phyloP scores from a whole-genome alignment of 2,888 invertebrate genomes.

The Scaptomyza caliginosa region DNA sequence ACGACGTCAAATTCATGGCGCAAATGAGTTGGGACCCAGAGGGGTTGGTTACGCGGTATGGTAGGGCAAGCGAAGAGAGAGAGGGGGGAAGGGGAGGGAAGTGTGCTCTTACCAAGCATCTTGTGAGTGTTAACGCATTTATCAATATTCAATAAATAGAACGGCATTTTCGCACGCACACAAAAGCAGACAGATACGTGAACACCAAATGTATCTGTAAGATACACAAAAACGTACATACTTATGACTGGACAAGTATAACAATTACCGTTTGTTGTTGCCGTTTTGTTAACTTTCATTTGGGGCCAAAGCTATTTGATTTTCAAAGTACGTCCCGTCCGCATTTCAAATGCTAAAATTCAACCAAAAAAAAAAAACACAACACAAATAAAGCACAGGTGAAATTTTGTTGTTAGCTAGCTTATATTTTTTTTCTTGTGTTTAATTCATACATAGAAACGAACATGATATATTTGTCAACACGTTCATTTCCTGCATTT shows the following conservation, averaged over 20 bases:
- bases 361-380: constrained; percentile 1
- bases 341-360: constrained; percentile 59
- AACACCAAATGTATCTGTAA: constrained; percentile 47
- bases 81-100: constrained; percentile 2
- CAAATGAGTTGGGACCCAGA: constrained; percentile 50
- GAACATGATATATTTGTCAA: constrained; percentile 74
- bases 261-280: constrained; percentile 62
- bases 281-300: constrained; percentile 67
- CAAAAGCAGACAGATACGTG: constrained; percentile 32
- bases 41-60: not conserved
- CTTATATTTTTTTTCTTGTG: constrained; percentile 55
- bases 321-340: constrained; percentile 70
- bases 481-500: constrained; percentile 78
- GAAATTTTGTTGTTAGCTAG: constrained; percentile 58
- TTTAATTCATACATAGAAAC: constrained; percentile 70
- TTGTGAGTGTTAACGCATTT: constrained; percentile 59
- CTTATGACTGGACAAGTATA: constrained; percentile 44
- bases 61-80: no score
- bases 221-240: constrained; percentile 18
- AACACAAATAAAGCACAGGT: constrained; percentile 54
- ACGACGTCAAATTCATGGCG: constrained; percentile 73
- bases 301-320: constrained; percentile 68
- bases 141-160: constrained; percentile 70
- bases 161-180: constrained; percentile 69
- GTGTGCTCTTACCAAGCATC: constrained; percentile 34